Conservation (phyloP, 2,113 vertebrate species). For the Lepus europaeus region DNA sequence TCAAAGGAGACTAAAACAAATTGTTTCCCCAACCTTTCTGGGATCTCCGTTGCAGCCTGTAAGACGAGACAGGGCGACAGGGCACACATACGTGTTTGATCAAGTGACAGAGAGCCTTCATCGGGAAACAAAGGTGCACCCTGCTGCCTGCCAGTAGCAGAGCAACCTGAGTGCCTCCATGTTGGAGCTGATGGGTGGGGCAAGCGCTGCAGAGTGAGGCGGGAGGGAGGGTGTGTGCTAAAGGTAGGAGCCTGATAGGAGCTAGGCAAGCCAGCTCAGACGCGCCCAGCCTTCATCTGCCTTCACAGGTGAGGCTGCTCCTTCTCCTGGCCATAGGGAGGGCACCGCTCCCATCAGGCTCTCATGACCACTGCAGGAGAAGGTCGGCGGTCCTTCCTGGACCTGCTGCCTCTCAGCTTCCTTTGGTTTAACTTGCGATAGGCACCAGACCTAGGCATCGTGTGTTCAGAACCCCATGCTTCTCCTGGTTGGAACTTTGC, state of each 20-base stretch:
- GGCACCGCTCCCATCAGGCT: background rate
- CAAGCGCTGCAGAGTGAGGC: background rate
- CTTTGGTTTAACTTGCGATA: background rate
- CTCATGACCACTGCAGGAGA: background rate
- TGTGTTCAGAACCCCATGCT: background rate
- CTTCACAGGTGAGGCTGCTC: background rate
- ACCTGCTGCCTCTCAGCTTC: background rate
- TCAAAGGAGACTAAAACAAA: background rate
- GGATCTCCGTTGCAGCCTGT: background rate
- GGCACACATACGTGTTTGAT: background rate
- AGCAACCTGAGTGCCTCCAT: background rate
- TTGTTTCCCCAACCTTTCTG: background rate
- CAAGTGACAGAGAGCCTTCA: background rate
- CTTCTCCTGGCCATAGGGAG: background rate
- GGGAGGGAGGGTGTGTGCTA: background rate
- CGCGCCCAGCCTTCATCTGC: background rate
- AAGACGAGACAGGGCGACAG: background rate
- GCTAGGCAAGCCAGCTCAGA: background rate
- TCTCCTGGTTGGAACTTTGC: background rate
- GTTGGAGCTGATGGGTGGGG: background rate
- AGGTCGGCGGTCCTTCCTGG: background rate
- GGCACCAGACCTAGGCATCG: background rate
- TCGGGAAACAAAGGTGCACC: background rate
- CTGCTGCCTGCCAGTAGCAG: background rate
- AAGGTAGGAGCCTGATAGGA: background rate